Evolutionary conservation across 2,797 vertebrate species (phyloP), one percentile per base, ranked within the genome.

Genomic region (Acipenser ruthenus): DNA sequence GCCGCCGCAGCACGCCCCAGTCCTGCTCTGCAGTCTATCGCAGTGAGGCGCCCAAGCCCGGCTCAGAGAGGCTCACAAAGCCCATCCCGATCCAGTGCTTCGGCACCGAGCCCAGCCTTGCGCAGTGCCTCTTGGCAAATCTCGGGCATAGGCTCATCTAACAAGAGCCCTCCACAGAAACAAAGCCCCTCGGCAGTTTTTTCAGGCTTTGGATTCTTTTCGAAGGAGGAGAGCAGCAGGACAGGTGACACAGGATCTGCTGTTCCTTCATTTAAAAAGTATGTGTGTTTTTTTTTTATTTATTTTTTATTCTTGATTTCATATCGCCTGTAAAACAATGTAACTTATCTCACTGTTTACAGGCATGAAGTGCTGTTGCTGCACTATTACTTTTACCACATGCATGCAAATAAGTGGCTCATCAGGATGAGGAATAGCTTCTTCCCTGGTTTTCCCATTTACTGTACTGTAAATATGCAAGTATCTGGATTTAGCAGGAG

Each of bases 181-280:
- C 23, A 89, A 71, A 84, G 77, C 71, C 78, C 88, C 3, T 80
- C 82, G 23, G 75, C 83, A 48, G 80, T 84, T 80, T 85, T 90
- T 50, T 79, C 86, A 74, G 84, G 84, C 74, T 86, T 87, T 77
- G 87, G 84, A 73, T 78, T 90, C 78, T 88, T 88, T 76, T 82
- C 84, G 67, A 85, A 79, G 8, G 84, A 84, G 59, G 84, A 89
- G 3, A 55, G 52, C 70, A 79, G 79, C 73, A 70, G 74, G 70
- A 81, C 88, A 75, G 86, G 83, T 73, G 88, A 89, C 77, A 86
- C 82, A 71, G 65, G 74, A 1, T 48, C 60, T 37, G 82, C 85
- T 15, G 83, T 92, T 70, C 90, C 89, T 52, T 78, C 83, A 12
- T 92, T 92, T 70, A 84, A 84, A 77, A 87, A 87, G 90, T 91